These are phyloP conservation scores for Plusia festucae DNA, from an alignment of 2,888 invertebrate species.

Conservation along the genomic window DNA sequence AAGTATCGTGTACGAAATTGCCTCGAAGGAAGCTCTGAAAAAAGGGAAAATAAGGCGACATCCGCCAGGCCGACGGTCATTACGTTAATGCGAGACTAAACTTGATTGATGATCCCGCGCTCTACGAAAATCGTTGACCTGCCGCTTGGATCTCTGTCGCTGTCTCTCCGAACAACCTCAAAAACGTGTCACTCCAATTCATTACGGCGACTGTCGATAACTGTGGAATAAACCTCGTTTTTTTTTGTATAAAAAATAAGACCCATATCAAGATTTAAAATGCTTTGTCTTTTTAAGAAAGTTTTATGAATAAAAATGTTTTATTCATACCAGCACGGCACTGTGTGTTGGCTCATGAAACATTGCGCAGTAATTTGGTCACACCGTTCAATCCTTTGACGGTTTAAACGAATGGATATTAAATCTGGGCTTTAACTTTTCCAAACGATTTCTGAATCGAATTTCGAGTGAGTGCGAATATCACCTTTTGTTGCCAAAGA, in stretches of 20 bases:
- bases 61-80: slow-evolving; percentile 86
- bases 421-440: slow-evolving; percentile 43
- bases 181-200: slow-evolving; percentile 43
- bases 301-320: slow-evolving; percentile 14
- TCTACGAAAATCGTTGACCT: slow-evolving; percentile 71
- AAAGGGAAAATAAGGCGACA: slow-evolving; percentile 87
- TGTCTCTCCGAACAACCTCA: slow-evolving; percentile 56
- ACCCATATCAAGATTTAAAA: slow-evolving; percentile 6
- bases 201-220: slow-evolving; percentile 31
- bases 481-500: slow-evolving; percentile 43
- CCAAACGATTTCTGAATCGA: slow-evolving; percentile 37
- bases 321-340: slow-evolving; percentile 5
- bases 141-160: slow-evolving; percentile 59
- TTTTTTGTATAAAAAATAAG: slow-evolving; percentile 12
- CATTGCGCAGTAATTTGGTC: slow-evolving; percentile 35
- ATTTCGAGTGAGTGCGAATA: slow-evolving; percentile 41
- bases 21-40: slow-evolving; percentile 75
- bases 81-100: slow-evolving; percentile 89
- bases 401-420: slow-evolving; percentile 46
- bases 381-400: slow-evolving; percentile 39
- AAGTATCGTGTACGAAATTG: slow-evolving; percentile 86
- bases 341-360: slow-evolving; percentile 33
- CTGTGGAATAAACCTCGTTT: slow-evolving; percentile 9
- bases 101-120: slow-evolving; percentile 85
- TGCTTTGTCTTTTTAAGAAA: slow-evolving; percentile 17